Percentiles rank a stretch among this genome's conserved stretches.
These are phyloP conservation scores for Hystrix cristata DNA, from an alignment of 2,113 vertebrate species.

Conservation along the genomic window DNA sequence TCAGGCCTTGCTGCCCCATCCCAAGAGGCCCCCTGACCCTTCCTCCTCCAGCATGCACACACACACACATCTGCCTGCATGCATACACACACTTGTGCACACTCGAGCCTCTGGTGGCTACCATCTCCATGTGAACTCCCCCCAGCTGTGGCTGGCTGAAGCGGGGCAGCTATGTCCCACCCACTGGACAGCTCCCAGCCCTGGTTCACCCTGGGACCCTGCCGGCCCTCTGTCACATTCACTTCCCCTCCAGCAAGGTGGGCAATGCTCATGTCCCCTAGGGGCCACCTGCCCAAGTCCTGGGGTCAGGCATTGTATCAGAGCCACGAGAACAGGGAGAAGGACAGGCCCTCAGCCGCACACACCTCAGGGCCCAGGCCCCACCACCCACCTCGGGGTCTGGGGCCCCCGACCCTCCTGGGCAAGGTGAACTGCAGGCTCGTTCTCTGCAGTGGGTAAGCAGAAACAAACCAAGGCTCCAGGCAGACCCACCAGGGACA, in stretches of 20 bases:
- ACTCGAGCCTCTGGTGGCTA: not conserved
- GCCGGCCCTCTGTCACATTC: not conserved
- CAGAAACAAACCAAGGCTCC: not conserved
- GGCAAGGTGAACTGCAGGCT: rapidly evolving
- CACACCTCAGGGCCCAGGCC: rapidly evolving
- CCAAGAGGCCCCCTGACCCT: slow-evolving; percentile 76
- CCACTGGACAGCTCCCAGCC: not conserved
- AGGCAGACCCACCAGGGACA: too few species aligned
- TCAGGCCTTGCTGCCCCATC: not conserved
- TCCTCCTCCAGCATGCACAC: not conserved
- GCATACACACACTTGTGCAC: not conserved
- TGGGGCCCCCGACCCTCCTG: rapidly evolving
- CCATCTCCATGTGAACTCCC: not conserved
- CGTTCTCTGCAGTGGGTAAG: not conserved
- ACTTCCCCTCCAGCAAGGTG: not conserved
- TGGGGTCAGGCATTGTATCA: too few species aligned
- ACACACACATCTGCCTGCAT: not conserved
- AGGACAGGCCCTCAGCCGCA: not conserved
- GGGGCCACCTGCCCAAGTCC: not conserved
- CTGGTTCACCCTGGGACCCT: not conserved
- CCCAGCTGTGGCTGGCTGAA: too few species aligned
- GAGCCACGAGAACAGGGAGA: not conserved
- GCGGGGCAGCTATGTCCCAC: rapidly evolving
- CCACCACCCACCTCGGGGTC: not conserved
- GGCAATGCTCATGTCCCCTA: not conserved